phyloP scores from a whole-genome alignment of 2,113 vertebrate genomes.

The Hydrolagus affinis region DNA sequence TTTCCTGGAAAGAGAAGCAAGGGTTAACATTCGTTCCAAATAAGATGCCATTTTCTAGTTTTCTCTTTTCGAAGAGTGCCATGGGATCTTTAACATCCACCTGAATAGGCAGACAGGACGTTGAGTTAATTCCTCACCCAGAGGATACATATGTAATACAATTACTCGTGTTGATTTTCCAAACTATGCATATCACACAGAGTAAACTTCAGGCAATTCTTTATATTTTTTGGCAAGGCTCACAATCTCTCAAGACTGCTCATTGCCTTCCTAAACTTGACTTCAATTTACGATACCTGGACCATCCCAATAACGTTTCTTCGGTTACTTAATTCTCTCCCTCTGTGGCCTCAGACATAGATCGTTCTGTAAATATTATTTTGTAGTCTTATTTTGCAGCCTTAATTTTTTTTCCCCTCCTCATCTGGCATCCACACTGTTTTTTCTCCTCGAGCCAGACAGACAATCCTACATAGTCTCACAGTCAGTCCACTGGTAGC shows the following conservation, averaged over 20 bases:
- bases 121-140: too few relatives aligned
- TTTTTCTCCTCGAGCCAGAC: neutral
- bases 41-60: too few relatives aligned
- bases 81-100: too few relatives aligned
- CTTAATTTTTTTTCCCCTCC: neutral
- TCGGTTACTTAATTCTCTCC: neutral
- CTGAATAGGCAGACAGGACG: too few relatives aligned
- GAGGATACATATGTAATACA: neutral
- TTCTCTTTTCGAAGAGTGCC: too few relatives aligned
- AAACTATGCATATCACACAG: too few relatives aligned
- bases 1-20: too few relatives aligned
- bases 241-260: neutral
- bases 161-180: neutral
- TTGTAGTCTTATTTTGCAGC: neutral
- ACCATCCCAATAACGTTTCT: neutral
- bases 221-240: neutral
- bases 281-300: neutral
- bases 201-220: neutral
- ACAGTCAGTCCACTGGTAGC: too few relatives aligned
- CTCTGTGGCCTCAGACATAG: neutral
- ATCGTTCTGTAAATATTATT: too few relatives aligned
- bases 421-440: neutral
- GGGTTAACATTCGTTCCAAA: too few relatives aligned
- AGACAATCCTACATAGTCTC: neutral
- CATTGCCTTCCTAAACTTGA: neutral